These are phyloP conservation scores for Mya arenaria DNA, from an alignment of 1,140 invertebrate species.

Conservation along the genomic window DNA sequence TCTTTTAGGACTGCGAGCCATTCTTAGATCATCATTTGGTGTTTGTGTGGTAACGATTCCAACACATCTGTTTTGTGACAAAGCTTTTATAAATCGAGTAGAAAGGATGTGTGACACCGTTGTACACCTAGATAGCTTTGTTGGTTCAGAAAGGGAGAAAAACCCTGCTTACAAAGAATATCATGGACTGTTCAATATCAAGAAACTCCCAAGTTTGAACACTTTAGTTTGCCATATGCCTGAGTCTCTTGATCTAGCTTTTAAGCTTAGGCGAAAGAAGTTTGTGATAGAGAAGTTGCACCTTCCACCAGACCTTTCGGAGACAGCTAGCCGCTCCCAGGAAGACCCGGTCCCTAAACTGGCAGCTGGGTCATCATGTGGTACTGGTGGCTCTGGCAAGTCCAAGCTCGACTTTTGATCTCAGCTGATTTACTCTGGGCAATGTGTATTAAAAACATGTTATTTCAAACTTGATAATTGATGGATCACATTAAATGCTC, in stretches of 20 bases:
- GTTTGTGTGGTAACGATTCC: conserved; percentile 90
- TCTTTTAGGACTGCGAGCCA: conserved; percentile 87
- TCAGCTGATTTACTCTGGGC: too few relatives aligned
- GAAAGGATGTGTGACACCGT: conserved; percentile 88
- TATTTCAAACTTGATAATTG: too few relatives aligned
- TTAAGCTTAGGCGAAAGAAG: conserved; percentile 91
- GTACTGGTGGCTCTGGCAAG: conserved; percentile 33
- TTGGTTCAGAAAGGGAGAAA: conserved; percentile 89
- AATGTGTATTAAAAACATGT: too few relatives aligned
- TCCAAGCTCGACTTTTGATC: conserved; percentile 70
- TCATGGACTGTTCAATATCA: conserved; percentile 86
- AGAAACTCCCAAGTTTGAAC: conserved; percentile 89
- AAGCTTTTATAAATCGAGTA: conserved; percentile 84
- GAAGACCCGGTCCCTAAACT: conserved; percentile 82
- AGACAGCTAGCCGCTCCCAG: conserved; percentile 85
- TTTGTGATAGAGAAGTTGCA: conserved; percentile 93
- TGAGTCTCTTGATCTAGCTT: conserved; percentile 90
- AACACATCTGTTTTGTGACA: conserved; percentile 87
- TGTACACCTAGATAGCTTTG: conserved; percentile 91
- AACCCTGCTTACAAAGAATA: conserved; percentile 92
- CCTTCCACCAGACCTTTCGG: conserved; percentile 90
- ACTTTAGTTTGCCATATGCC: conserved; percentile 86
- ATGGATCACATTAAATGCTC: too few relatives aligned
- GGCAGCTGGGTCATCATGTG: conserved; percentile 28
- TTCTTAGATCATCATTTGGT: conserved; percentile 87